phyloP scores from a whole-genome alignment of 30 jellyfish, hydroid and myxozoan genomes.

The Sanderia malayensis region DNA sequence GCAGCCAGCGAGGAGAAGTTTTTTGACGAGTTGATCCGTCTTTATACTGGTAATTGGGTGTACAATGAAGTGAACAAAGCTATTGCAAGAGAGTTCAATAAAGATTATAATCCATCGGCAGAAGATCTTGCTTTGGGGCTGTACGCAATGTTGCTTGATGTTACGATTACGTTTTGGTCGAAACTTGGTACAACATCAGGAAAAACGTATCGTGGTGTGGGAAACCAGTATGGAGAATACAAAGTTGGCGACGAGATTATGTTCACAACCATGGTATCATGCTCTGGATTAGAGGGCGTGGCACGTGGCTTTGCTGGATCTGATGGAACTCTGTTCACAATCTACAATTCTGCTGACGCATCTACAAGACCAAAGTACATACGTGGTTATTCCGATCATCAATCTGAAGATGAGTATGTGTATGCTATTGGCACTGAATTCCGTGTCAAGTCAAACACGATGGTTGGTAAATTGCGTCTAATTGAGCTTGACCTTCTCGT shows the following conservation, averaged over 20 bases:
- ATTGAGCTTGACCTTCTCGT: neutral
- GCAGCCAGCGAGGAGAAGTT: neutral
- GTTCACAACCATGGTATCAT: neutral
- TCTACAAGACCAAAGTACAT: neutral
- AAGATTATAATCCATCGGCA: neutral
- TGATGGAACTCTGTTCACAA: neutral
- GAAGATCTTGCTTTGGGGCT: neutral
- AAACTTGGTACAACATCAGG: neutral
- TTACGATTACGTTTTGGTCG: neutral
- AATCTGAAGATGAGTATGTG: neutral
- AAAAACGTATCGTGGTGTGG: neutral
- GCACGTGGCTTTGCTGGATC: constrained; percentile 5
- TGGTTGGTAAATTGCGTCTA: neutral
- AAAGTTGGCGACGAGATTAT: neutral
- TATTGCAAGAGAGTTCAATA: neutral
- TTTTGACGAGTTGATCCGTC: neutral
- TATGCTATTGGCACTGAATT: constrained; percentile 5
- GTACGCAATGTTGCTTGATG: neutral
- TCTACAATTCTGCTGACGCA: neutral
- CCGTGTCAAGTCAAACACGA: neutral
- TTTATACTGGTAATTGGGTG: neutral
- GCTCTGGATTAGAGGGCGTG: neutral
- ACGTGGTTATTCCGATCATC: neutral
- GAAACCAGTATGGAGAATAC: neutral
- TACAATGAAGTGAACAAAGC: neutral